Percentiles rank a stretch among this genome's conserved stretches.
Evolutionary conservation across 2,113 vertebrate species (phyloP).

Genomic region (Capreolus pygargus): DNA sequence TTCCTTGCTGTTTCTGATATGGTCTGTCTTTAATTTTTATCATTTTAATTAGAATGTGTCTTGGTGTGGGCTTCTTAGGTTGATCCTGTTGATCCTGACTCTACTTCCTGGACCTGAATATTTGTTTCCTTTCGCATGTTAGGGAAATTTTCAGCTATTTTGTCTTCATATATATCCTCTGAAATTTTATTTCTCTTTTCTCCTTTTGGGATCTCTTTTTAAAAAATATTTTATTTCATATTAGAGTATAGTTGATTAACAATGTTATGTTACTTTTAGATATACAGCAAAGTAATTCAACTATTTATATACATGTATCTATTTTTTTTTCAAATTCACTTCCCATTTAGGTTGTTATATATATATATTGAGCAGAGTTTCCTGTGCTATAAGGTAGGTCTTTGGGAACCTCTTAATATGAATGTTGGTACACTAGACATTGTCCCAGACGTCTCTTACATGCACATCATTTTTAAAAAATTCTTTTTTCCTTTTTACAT

Average conservation of each 20-base stretch:
- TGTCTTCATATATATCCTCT: neutral
- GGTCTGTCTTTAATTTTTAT: neutral
- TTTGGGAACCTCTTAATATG: neutral
- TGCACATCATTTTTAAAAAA: neutral
- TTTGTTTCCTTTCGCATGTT: neutral
- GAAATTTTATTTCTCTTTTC: neutral
- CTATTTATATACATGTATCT: neutral
- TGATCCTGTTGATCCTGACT: neutral
- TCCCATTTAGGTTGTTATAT: neutral
- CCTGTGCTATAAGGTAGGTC: neutral
- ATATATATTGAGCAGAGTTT: neutral
- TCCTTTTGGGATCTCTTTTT: neutral
- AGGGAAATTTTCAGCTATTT: neutral
- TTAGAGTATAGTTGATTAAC: neutral
- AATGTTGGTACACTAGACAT: neutral
- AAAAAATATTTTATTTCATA: neutral
- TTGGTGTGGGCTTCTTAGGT: neutral
- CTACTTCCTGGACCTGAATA: neutral
- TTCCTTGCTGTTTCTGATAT: neutral
- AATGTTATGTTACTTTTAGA: neutral
- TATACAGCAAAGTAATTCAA: neutral
- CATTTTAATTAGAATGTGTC: neutral
- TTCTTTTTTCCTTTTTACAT: neutral
- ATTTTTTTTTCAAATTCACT: neutral
- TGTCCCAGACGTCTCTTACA: neutral